Evolutionary conservation across 2,888 invertebrate species (phyloP), one percentile per base, ranked within the genome.

Genomic region (Abrostola tripartita): DNA sequence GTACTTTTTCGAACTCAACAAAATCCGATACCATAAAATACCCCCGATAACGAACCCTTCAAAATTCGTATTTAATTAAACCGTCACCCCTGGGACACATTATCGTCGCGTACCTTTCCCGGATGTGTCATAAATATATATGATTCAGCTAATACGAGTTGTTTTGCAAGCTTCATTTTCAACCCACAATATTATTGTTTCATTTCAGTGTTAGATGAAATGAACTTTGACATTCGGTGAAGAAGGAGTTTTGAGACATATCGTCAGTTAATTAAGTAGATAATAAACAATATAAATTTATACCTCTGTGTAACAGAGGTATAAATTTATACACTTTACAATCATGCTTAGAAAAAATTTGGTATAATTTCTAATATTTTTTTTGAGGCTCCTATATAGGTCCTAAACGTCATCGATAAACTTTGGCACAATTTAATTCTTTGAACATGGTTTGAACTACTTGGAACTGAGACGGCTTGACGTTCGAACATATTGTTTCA

Each of bases 61-160:
- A 41, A 79, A 77, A 77, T 73, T 60, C 73, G 69, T 69, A 70
- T 80, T 78, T 80, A 80, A 80, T 80, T 78, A 78, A 75, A 73
- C 64, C 66, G 68, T 66, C 69, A 65, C 76, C 70, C 67, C n/a
- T 35, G 76, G 73, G 76, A 65, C 72, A 74, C 74, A 80, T 80
- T 80, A 80, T 72, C 71, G 69, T 67, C 69, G 70, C 74, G 68
- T 69, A 65, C 59, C 59, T 68, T 50, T 53, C 65, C 74, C 61
- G 65, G 60, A 65, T 65, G 71, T 66, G 64, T 59, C 71, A 69
- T 79, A 79, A 79, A 79, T 79, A 75, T 77, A 68, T 75, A 79
- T 76, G 78, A 78, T 68, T 74, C 77, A 76, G 67, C 71, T 77
- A 77, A 79, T 71, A 76, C 38, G 71, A 69, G 56, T 76, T 72